phyloP scores from a whole-genome alignment of 2,113 vertebrate genomes.

The Chitala chitala region DNA sequence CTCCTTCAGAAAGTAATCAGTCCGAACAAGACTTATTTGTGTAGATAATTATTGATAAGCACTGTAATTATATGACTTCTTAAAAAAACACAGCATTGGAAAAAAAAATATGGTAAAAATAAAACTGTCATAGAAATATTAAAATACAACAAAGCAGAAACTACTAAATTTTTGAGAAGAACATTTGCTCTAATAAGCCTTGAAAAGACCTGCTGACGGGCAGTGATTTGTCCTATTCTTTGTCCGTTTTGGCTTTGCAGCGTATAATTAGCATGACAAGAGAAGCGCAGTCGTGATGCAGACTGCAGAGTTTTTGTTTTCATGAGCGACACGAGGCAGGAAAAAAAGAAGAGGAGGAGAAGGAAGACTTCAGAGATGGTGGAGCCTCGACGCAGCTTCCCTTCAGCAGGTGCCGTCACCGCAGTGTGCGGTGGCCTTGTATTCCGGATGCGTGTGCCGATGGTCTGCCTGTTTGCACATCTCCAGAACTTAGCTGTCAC shows the following conservation, averaged over 20 bases:
- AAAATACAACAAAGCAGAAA: neutral
- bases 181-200: neutral
- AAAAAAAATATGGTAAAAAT: neutral
- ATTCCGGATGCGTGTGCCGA: neutral
- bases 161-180: slow-evolving; percentile 1
- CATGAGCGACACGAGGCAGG: neutral
- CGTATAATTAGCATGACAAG: neutral
- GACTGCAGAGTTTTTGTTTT: neutral
- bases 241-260: neutral
- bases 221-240: neutral
- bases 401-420: neutral
- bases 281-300: neutral
- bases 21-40: neutral
- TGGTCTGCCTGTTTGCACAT: neutral
- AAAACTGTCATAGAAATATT: neutral
- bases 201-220: neutral
- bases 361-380: neutral
- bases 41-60: neutral
- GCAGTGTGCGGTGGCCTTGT: neutral
- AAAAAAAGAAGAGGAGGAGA: neutral
- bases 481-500: neutral
- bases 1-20: neutral
- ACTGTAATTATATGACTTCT: neutral
- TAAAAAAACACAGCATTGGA: neutral
- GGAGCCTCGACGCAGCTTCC: neutral